Evolutionary conservation across 1,140 invertebrate genomes (phyloP), one percentile per base, ranked within the genome.

Genomic region (Drosophila bocki): DNA sequence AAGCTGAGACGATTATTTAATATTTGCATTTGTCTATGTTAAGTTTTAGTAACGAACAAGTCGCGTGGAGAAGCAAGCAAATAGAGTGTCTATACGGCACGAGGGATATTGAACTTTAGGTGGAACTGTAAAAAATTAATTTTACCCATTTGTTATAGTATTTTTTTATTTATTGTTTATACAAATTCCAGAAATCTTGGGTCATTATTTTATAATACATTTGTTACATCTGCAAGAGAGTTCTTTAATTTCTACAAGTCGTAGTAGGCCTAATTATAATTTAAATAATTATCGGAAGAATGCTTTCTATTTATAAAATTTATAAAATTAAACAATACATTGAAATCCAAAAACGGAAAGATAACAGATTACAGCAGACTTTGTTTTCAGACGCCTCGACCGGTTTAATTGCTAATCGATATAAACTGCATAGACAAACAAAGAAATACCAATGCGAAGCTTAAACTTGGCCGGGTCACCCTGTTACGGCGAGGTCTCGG

Each of bases 381-480:
- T 0, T 32, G 9, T 59, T 3, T 33, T 61, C 7, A 57, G 17
- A 29, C 12, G n/a, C 22, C 29, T 15, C 5, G 29, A 68, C 67
- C 47, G 63, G 67, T 70, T 65, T 45, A 37, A 19, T 35, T 45
- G 35, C 33, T 7, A 67, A 48, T 64, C 64, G 64, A 62, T 63
- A 22, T 67, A 5, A 67, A 47, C 42, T 44, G 62, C 35, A 54
- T 39, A 59, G 57, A 50, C 45, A 48, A 70, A 56, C 62, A 70
- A 54, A 39, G 17, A 58, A 58, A 69, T 22, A 51, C 44, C 29
- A 26, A 48, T 22, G 41, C 53, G 7, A 26, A 60, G 32, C 39
- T 42, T 48, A 9, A 42, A 51, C 61, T 58, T 76, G 74, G 62
- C 61, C 74, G 47, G 72, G 74, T 76, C 75, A 76, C 48, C 54